Evolutionary conservation across 2,797 vertebrate genomes (phyloP).

Genomic region (Thalassophryne amazonica): DNA sequence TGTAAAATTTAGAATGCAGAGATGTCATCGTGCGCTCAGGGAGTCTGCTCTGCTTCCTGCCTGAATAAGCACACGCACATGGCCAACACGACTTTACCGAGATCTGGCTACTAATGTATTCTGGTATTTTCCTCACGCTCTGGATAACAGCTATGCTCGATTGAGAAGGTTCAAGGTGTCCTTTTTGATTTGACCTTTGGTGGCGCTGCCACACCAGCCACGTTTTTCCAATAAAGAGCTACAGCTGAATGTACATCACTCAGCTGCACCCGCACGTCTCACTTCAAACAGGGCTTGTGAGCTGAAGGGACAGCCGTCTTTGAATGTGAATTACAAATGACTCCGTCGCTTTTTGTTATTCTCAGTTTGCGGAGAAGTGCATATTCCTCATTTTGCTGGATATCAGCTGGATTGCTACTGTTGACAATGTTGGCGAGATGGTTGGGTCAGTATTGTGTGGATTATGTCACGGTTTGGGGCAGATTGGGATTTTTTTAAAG

Average conservation of each 20-base stretch:
- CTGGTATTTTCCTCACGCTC: slow-evolving; percentile 48
- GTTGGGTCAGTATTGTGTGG: too few species aligned
- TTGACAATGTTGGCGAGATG: too few species aligned
- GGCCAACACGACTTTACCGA: slow-evolving; percentile 37
- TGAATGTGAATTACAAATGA: slow-evolving; percentile 5
- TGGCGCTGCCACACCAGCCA: background rate
- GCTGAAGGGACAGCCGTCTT: background rate
- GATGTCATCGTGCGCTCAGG: slow-evolving; percentile 16
- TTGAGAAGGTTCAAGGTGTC: slow-evolving; percentile 42
- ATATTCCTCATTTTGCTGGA: too few species aligned
- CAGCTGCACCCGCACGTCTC: background rate
- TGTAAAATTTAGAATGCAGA: slow-evolving; percentile 59
- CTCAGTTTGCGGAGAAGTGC: too few species aligned
- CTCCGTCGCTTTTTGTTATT: too few species aligned
- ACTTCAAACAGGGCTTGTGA: background rate
- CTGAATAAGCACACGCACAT: slow-evolving; percentile 46
- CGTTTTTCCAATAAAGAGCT: slow-evolving; percentile 15
- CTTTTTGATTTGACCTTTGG: slow-evolving; percentile 42
- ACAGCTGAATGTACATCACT: slow-evolving; percentile 31
- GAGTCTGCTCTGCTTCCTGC: slow-evolving; percentile 40
- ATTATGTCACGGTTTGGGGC: too few species aligned
- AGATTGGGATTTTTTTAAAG: too few species aligned
- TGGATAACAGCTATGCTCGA: slow-evolving; percentile 22
- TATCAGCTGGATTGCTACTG: too few species aligned
- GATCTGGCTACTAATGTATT: slow-evolving; percentile 31